Evolutionary conservation across 2,113 vertebrate genomes (phyloP), one percentile per base, ranked within the genome.

Genomic region (Cromileptes altivelis): DNA sequence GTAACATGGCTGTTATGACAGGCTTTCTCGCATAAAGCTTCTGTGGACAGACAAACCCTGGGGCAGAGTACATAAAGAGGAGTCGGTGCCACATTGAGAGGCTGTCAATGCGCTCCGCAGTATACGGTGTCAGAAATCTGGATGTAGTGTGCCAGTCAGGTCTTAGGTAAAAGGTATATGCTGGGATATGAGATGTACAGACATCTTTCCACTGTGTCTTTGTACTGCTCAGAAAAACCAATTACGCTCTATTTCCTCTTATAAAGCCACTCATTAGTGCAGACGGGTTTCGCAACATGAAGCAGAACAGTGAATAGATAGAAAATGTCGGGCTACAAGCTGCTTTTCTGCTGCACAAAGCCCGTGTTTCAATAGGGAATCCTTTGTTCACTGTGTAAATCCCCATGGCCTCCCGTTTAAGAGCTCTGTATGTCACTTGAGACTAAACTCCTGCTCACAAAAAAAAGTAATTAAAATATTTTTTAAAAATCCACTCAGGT

Each of bases 201-300:
- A 50, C 47, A 60, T 86, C 74, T 70, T 67, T 85, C 72, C 15
- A 37, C 65, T 63, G 37, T 30, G 47, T 42, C 53, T 68, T 75
- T 83, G 55, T 72, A 42, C 74, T 13, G 13, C 82, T 78, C 69
- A 23, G 49, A 80, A 80, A 87, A 86, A 88, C 33, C 68, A 89
- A 91, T 92, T 90, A 93, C 33, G 89, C 88, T 91, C 85, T 85
- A 84, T 90, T 94, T 90, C 89, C 87, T 82, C 84, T 78, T 77
- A 81, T 89, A 82, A 90, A 91, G 84, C 82, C 15, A 70, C 90
- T 93, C 91, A 93, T 95, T 95, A 94, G 87, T 50, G 60, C 76
- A 70, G 80, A 84, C 70, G 84, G 84, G 85, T 89, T 93, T 94
- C 79, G 85, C 86, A 82, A 94, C 89, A 86, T 83, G 92, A 91